Base-by-base conservation (phyloP, 2,797 vertebrate genomes). In the Pogonophryne albipinna region DNA sequence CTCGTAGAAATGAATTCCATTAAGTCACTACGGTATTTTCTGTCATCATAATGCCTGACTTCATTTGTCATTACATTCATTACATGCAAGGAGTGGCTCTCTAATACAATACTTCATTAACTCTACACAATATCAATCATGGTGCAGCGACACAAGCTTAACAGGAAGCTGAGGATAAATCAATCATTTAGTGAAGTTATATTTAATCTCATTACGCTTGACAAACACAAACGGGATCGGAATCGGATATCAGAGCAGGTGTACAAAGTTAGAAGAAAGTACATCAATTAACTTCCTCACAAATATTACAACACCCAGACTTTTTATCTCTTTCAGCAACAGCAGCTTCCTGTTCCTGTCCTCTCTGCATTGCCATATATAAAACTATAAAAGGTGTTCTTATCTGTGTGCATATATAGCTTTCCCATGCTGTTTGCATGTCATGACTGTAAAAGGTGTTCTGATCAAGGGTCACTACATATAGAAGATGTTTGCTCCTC, bases 291-390 rank as follows among this genome's bases (percentile, higher is more conserved):
- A n/a, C 20, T 4, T 15, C 5, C 15, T 50, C 42, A n/a, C 56
- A 53, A 62, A 52, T 19, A n/a, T 49, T 49, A 6, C 41, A 67
- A 1, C 64, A 61, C 31, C 12, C 31, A 42, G 10, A 27, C 4
- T 44, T 76, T 41, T 38, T n/a, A 51, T 31, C 6, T 56, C 34
- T 78, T 19, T 60, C 20, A 49, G 41, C 27, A 49, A 20, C 6
- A 20, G 20, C 45, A 12, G 14, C 58, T 44, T 63, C 23, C 41
- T 47, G 59, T 74, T 16, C 19, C n/a, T 27, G 34, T 42, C 20
- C 58, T 38, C n/a, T 6, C 9, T 13, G 63, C 7, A 52, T 62
- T 51, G 56, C 11, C 45, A 3, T 31, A 56, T 44, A 56, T 44
- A 27, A 57, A 45, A n/a, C 51, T 45, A 58, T 79, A 17, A 44